Base-by-base conservation (phyloP, 2,113 vertebrate species). In the Clarias gariepinus region DNA sequence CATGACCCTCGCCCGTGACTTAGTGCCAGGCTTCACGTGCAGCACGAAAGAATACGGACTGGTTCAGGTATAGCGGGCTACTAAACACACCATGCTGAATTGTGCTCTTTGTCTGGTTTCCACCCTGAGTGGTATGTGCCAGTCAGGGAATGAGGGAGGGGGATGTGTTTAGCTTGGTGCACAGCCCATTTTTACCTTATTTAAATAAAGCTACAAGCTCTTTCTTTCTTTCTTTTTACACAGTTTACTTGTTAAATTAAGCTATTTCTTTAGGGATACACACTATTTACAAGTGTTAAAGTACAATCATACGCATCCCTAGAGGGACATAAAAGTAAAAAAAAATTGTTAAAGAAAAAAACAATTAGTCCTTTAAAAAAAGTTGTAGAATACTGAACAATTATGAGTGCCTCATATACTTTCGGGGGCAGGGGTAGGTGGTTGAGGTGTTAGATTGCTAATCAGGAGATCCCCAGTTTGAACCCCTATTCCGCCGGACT, bases 51-150 rank as follows among this genome's bases (percentile, higher is more conserved):
- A 89, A 58, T 30, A 78, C 57, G 88, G 89, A 89, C 92, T 91
- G 92, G 91, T 92, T 89, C 91, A 93, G 90, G 81, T 90, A 57
- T 68, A 84, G 88, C 69, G 84, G 86, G 55, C n/a, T 78, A 71
- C 87, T 90, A 84, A 90, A 91, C 88, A 90, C 90, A 74, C 88
- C 91, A 83, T 79, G 79, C 91, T 95, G 92, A 95, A 95, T 94
- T 90, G 92, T 90, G 90, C 86, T 88, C 93, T 95, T 95, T 95
- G 95, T 95, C 91, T 90, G 90, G 58, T 89, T 41, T 91, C 90
- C 89, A 89, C 85, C 71, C 1, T 81, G 91, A 87, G 88, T 88
- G 87, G 89, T 92, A 89, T 89, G 82, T 92, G 89, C 88, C 92
- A 91, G 93, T 74, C 88, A 82, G 89, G 69, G 88, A 91, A 85